phyloP scores from a whole-genome alignment of 2,113 vertebrate species.

The Lampris megalopsis region DNA sequence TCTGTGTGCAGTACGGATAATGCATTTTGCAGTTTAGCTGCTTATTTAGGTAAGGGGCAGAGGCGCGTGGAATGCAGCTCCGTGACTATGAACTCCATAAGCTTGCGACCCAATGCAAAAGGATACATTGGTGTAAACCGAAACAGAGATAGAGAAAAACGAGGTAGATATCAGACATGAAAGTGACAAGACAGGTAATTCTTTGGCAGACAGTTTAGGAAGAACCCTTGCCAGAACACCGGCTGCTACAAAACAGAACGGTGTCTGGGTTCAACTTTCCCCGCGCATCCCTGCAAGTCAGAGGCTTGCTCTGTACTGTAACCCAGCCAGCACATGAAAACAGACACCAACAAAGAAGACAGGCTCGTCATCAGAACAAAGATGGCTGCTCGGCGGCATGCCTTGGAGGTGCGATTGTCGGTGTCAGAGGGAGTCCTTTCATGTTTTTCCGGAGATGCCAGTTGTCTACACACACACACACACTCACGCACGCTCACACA shows the following conservation, averaged over 20 bases:
- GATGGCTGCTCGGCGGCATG: slow-evolving; percentile 77
- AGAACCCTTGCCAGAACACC: slow-evolving; percentile 59
- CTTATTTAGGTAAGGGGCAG: slow-evolving; percentile 55
- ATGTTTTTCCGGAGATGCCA: slow-evolving; percentile 74
- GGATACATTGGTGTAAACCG: slow-evolving; percentile 39
- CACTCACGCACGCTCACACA: slow-evolving; percentile 19
- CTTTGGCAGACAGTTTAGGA: slow-evolving; percentile 58
- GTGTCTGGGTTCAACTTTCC: slow-evolving; percentile 38
- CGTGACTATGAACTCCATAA: slow-evolving; percentile 46
- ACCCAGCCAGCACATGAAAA: slow-evolving; percentile 74
- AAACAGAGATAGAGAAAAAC: slow-evolving; percentile 45
- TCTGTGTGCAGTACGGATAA: slow-evolving; percentile 73
- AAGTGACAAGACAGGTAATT: slow-evolving; percentile 52
- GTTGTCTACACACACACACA: slow-evolving; percentile 59
- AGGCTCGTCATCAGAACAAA: slow-evolving; percentile 78
- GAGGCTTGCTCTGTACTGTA: slow-evolving; percentile 81
- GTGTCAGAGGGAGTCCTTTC: slow-evolving; percentile 75
- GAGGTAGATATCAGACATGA: slow-evolving; percentile 60
- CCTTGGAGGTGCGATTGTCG: slow-evolving; percentile 81
- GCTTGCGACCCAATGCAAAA: slow-evolving; percentile 55
- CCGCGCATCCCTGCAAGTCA: slow-evolving; percentile 72
- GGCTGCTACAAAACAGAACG: slow-evolving; percentile 61
- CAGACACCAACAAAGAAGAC: slow-evolving; percentile 80
- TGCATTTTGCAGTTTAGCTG: slow-evolving; percentile 67
- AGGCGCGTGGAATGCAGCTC: slow-evolving; percentile 25